These are phyloP conservation scores for Lysandra coridon DNA, from an alignment of 2,888 invertebrate species.

Conservation along the genomic window DNA sequence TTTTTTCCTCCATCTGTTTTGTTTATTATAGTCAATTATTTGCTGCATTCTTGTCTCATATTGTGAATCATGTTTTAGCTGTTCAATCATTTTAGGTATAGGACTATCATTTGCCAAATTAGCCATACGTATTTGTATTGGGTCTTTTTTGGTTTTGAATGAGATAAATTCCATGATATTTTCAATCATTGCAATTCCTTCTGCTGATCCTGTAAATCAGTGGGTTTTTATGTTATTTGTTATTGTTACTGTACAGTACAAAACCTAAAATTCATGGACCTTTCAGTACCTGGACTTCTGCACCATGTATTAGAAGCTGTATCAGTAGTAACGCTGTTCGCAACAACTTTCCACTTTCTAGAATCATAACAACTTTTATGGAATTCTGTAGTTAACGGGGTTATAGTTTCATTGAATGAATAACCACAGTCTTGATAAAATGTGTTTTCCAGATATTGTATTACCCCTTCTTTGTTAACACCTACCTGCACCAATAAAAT, in stretches of 20 bases:
- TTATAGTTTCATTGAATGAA: constrained; percentile 70
- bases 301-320: constrained; percentile 85
- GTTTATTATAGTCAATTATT: constrained; percentile 76
- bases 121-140: constrained; percentile 75
- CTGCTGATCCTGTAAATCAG: constrained; percentile 74
- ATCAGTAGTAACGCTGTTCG: constrained; percentile 81
- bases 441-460: constrained; percentile 81
- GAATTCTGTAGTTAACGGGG: constrained; percentile 55
- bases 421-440: constrained; percentile 78
- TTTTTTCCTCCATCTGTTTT: constrained; percentile 88
- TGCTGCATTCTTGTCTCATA: constrained; percentile 70
- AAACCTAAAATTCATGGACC: no score
- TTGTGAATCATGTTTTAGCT: constrained; percentile 74
- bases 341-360: constrained; percentile 79
- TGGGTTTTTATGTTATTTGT: background rate
- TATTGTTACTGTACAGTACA: no score
- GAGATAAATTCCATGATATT: constrained; percentile 85
- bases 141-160: constrained; percentile 75
- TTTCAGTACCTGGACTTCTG: constrained; percentile 78
- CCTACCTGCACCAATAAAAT: constrained; percentile 66
- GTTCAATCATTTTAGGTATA: constrained; percentile 73
- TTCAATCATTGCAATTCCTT: constrained; percentile 83
- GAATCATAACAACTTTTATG: constrained; percentile 79
- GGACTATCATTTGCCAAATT: constrained; percentile 78
- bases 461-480: constrained; percentile 82